Base-by-base conservation (phyloP, 2,888 invertebrate genomes). In the Venustoraphidia nigricollis region DNA sequence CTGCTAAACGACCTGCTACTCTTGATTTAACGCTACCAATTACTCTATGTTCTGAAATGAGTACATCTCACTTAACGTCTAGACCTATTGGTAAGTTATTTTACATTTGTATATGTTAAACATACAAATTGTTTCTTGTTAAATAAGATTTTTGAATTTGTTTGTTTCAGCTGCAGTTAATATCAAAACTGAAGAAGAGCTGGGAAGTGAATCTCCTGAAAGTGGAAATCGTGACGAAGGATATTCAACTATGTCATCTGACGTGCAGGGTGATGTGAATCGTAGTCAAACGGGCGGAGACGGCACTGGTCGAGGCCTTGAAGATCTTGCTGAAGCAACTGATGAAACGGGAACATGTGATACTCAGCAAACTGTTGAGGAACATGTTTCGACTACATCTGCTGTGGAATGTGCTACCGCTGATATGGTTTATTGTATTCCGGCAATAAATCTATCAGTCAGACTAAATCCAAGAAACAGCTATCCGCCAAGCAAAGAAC, bases 211-310 rank as follows among this genome's bases (percentile, higher is more conserved):
- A 62, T 82, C 83, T 51, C 83, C 83, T 0, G 83, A 83, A 59
- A 82, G 82, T 57, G 82, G 82, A 40, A 83, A 83, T 55, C 75
- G 83, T 55, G 86, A 86, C 68, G 86, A 86, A 62, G 86, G 85
- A 13, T 86, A 86, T 65, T 85, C 85, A 51, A 86, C 86, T 5
- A 86, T 86, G 85, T 85, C 85, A 10, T 83, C 83, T 53, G 86
- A 86, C 61, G 83, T 84, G 1, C 84, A 85, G 63, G 80, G 80
- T 1, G 83, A 83, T 58, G 78, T 79, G 2, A 77, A 77, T 1
- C 59, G 69, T 38, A 59, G 60, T 36, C 47, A 47, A 34, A 59
- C 72, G 17, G 75, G 75, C 41, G 66, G 66, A 46, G 77, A 76
- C 50, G 76, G 76, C 57, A 69, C 75, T 53, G 69, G 74, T 53